A percentile compares a stretch with the other conserved stretches of the same genome.
Conservation (phyloP, 2,113 vertebrate genomes). For the Choloepus hoffmanni region DNA sequence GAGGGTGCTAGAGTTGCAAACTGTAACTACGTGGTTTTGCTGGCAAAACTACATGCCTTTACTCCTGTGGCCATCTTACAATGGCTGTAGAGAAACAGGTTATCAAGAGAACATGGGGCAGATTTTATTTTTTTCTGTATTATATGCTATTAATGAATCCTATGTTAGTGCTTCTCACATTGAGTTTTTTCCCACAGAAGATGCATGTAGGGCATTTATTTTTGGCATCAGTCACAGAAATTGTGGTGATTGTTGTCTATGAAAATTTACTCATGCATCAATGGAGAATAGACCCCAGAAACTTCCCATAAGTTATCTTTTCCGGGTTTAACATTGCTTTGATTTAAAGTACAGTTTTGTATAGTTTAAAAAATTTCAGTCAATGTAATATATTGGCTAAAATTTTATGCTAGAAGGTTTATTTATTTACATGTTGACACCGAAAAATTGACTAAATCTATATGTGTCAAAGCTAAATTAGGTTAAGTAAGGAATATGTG, state of each 20-base stretch:
- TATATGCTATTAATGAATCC: background rate
- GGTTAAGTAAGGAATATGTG: slow-evolving; percentile 46
- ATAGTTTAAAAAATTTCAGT: slow-evolving; percentile 64
- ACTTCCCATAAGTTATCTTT: slow-evolving; percentile 42
- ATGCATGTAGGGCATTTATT: slow-evolving; percentile 57
- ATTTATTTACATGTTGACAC: background rate
- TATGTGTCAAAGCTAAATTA: background rate
- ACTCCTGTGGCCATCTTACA: slow-evolving; percentile 62
- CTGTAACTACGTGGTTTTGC: slow-evolving; percentile 24
- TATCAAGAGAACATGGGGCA: slow-evolving; percentile 34
- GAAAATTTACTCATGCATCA: slow-evolving; percentile 60
- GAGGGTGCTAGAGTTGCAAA: background rate
- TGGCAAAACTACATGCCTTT: slow-evolving; percentile 53
- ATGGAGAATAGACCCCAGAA: slow-evolving; percentile 63
- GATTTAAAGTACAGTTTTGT: slow-evolving; percentile 80
- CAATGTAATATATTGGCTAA: background rate
- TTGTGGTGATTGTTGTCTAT: slow-evolving; percentile 22
- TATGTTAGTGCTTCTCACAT: background rate
- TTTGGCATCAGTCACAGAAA: background rate
- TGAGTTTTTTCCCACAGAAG: slow-evolving; percentile 51
- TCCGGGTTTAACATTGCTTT: slow-evolving; percentile 44
- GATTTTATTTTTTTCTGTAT: background rate
- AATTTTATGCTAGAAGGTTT: slow-evolving; percentile 4
- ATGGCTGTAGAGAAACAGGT: slow-evolving; percentile 1
- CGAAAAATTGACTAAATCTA: background rate